These are phyloP conservation scores for Porites lobata DNA, from an alignment of 92 coral and sea anemone species.

Conservation along the genomic window DNA sequence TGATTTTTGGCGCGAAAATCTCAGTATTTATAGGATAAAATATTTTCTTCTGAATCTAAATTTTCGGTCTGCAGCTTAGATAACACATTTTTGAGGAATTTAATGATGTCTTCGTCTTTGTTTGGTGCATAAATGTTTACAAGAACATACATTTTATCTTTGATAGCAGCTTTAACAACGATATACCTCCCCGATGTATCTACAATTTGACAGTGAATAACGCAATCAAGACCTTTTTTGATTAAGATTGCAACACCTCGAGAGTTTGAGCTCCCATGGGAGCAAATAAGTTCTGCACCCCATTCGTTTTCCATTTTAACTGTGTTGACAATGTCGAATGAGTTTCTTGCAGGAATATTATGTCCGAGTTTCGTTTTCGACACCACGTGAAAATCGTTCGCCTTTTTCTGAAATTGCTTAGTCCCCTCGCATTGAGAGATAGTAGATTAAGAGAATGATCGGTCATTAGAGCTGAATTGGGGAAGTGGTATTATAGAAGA, in stretches of 20 bases:
- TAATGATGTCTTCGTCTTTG: constrained; percentile 30
- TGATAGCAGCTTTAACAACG: constrained; percentile 1
- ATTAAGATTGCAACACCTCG: constrained; percentile 34
- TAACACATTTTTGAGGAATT: background rate
- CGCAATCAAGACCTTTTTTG: background rate
- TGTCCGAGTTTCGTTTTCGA: too few relatives aligned
- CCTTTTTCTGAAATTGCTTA: constrained; percentile 7
- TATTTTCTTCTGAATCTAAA: background rate
- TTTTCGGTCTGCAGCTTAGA: background rate
- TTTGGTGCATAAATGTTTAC: constrained; percentile 42
- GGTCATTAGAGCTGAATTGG: constrained; percentile 3
- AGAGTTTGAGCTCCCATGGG: constrained; percentile 20
- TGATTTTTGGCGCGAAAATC: too few relatives aligned
- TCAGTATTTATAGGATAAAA: too few relatives aligned
- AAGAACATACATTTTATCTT: constrained; percentile 6
- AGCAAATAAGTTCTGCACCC: too few relatives aligned
- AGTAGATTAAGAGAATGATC: constrained; percentile 11
- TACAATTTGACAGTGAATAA: background rate
- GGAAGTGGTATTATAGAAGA: constrained; percentile 18
- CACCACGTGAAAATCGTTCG: background rate
- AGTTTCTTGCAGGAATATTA: too few relatives aligned
- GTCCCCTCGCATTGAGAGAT: background rate
- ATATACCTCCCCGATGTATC: constrained; percentile 27
- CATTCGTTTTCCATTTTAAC: too few relatives aligned
- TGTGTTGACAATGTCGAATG: constrained; percentile 5